Evolutionary conservation across 2,113 vertebrate genomes (phyloP), one percentile per base, ranked within the genome.

Genomic region (Egretta garzetta): DNA sequence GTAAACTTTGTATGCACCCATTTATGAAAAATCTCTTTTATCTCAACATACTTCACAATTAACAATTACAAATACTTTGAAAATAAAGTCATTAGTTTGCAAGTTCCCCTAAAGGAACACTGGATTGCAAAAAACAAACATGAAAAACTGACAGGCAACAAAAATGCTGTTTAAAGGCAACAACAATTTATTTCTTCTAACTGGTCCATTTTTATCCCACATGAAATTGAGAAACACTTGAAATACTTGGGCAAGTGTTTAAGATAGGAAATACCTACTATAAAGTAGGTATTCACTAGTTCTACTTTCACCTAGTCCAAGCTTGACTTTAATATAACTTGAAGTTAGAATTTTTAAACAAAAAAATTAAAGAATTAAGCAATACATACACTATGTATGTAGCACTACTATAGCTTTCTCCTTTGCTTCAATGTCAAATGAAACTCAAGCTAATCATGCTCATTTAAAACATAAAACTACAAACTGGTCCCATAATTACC

Each of bases 391-490:
- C 24, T 50, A 60, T 2, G 2, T 60, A 76, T 20, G 35, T 9
- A 86, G 60, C n/a, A 73, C 12, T 76, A 60, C 8, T 52, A 60
- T 12, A 76, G 45, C 32, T 80, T 82, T 94, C 74, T 88, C 58
- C 58, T 85, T 81, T 87, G 49, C 39, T 89, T 92, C 74, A 86
- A 75, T 62, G 58, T 60, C 58, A 90, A 87, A 93, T 21, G 79
- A 90, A 93, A 80, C 37, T 76, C 50, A 58, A 28, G 55, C 12
- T 75, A 83, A 94, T 80, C 66, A 73, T 76, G 30, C 39, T 95
- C 22, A 86, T 92, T 82, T 94, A 75, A 96, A 96, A 93, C 26
- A 88, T 20, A 88, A 86, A 96, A 68, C 75, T 80, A 77, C 27
- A 83, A 96, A 80, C 79, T 37, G 33, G 27, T 83, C 75, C 50